These are phyloP conservation scores for Turnix velox DNA, from an alignment of 2,113 vertebrate species.

Conservation along the genomic window DNA sequence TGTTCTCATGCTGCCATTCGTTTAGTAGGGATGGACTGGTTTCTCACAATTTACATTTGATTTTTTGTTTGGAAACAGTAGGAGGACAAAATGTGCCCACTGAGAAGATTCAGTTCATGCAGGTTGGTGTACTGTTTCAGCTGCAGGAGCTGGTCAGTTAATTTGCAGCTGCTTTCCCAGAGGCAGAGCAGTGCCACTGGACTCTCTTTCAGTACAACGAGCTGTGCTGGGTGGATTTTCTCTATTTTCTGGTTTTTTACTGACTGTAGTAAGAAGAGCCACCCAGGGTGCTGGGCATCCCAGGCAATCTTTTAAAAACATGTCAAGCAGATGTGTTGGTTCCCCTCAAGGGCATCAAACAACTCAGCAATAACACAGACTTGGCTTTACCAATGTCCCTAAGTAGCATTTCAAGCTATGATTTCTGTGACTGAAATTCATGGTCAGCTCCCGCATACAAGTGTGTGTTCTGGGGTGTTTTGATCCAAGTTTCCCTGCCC, in stretches of 20 bases:
- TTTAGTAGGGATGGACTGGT: background rate
- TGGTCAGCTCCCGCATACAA: background rate
- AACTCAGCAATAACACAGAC: background rate
- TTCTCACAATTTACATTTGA: background rate
- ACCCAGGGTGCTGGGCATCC: background rate
- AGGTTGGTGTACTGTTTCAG: background rate
- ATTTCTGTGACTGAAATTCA: background rate
- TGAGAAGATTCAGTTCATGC: background rate
- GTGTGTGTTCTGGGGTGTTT: background rate
- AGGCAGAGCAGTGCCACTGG: background rate
- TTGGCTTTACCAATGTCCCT: too few relatives aligned
- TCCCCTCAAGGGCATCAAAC: background rate
- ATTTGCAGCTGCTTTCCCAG: background rate
- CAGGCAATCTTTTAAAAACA: background rate
- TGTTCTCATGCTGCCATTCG: background rate
- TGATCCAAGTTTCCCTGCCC: background rate
- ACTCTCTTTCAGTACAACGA: too few relatives aligned
- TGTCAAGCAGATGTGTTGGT: background rate
- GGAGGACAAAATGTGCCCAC: background rate
- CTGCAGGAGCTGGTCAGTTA: background rate
- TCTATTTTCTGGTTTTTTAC: background rate
- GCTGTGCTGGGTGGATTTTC: background rate
- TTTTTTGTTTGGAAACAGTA: constrained; percentile 36
- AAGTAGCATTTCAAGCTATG: background rate
- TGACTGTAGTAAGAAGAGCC: background rate